Evolutionary conservation across 2,113 vertebrate genomes (phyloP).

Genomic region (Motacilla alba): DNA sequence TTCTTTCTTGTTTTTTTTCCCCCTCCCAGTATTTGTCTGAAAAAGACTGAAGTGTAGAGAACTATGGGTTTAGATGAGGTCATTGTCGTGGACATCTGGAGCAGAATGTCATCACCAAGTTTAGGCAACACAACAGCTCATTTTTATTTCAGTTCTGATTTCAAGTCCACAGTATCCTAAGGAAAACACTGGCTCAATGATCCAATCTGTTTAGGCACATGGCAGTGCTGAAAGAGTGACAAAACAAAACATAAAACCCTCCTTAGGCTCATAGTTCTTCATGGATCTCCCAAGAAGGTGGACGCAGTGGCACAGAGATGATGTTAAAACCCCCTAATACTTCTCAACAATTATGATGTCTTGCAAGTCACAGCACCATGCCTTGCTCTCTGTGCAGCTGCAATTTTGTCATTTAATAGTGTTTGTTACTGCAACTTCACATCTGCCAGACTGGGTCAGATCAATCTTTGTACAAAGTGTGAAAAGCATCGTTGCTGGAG

Average conservation of each 20-base stretch:
- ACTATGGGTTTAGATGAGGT: background rate
- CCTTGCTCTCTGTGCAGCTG: background rate
- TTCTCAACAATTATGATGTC: background rate
- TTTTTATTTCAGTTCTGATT: conserved; percentile 10
- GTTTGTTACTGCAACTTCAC: background rate
- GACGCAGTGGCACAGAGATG: background rate
- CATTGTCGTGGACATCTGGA: background rate
- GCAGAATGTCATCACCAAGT: background rate
- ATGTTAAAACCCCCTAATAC: background rate
- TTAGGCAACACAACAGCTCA: background rate
- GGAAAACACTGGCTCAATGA: background rate
- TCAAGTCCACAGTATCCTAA: background rate
- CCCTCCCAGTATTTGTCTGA: background rate
- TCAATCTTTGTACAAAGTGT: conserved; percentile 23
- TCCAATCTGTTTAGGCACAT: background rate
- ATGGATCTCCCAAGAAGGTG: background rate
- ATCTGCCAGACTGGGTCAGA: conserved; percentile 18
- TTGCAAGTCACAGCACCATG: background rate
- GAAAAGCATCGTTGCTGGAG: background rate
- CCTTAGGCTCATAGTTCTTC: background rate
- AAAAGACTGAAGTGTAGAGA: background rate
- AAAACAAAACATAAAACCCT: background rate
- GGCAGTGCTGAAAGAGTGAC: background rate
- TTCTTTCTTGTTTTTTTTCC: background rate
- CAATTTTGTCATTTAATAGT: background rate